Evolutionary conservation across 92 coral and sea anemone species (phyloP).

Genomic region (Phenganax marumi): DNA sequence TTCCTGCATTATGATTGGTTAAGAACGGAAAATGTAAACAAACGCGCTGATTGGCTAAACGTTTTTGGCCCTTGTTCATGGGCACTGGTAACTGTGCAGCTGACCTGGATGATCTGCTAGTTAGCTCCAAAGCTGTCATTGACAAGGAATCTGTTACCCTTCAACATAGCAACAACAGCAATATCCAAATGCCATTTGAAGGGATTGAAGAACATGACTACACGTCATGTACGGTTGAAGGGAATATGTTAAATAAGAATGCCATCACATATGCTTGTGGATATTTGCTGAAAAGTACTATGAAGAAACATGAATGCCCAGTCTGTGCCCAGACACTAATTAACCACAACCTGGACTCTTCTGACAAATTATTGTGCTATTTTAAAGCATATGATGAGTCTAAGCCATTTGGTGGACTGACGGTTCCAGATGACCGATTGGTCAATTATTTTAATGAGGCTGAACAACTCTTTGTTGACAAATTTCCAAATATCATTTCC

Average conservation of each 20-base stretch:
- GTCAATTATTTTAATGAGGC: not conserved
- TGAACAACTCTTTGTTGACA: not conserved
- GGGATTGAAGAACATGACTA: too few relatives aligned
- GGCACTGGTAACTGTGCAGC: conserved; percentile 2
- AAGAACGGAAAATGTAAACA: too few relatives aligned
- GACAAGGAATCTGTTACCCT: conserved; percentile 5
- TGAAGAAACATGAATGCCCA: not conserved
- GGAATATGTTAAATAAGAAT: too few relatives aligned
- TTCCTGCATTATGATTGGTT: too few relatives aligned
- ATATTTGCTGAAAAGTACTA: too few relatives aligned
- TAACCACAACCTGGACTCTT: not conserved
- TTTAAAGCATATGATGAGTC: conserved; percentile 18
- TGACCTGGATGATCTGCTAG: conserved; percentile 21
- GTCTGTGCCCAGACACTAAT: not conserved
- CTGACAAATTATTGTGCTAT: not conserved
- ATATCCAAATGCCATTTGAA: too few relatives aligned
- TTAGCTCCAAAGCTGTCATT: not conserved
- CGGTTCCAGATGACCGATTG: not conserved
- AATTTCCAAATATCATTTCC: conserved; percentile 1
- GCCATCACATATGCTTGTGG: too few relatives aligned
- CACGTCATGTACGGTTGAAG: too few relatives aligned
- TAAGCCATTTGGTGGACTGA: conserved; percentile 3
- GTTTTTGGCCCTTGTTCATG: too few relatives aligned
- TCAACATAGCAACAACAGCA: too few relatives aligned
- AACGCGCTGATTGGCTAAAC: too few relatives aligned